Evolutionary conservation across 1,140 invertebrate species (phyloP).

Genomic region (Musca vetustissima): DNA sequence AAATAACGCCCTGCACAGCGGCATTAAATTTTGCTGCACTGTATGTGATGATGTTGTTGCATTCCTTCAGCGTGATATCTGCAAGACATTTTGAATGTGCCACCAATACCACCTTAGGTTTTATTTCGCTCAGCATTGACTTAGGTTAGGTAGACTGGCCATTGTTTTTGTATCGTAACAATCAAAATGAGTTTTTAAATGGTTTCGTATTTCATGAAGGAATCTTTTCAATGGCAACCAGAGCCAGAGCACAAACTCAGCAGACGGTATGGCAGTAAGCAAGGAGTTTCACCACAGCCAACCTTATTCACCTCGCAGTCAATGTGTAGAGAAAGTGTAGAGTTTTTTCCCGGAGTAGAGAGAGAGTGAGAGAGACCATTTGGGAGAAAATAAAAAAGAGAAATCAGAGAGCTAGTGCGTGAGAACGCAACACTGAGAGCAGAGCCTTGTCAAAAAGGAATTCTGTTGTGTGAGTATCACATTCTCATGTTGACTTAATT

Average conservation of each 20-base stretch:
- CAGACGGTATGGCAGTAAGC: not conserved
- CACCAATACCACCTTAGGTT: not conserved
- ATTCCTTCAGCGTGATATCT: too few relatives aligned
- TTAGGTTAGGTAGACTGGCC: slow-evolving; percentile 5
- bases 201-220: not conserved
- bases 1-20: not conserved
- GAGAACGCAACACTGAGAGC: too few relatives aligned
- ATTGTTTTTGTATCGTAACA: slow-evolving; percentile 3
- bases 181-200: slow-evolving; percentile 21
- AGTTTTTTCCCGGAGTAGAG: not conserved
- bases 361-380: not conserved
- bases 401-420: not conserved
- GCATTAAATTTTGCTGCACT: not conserved
- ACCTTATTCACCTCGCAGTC: not conserved
- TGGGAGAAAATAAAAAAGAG: not conserved
- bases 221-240: not conserved
- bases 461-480: too few relatives aligned
- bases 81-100: not conserved
- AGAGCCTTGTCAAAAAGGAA: not conserved
- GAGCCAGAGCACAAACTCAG: not conserved
- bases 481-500: not conserved
- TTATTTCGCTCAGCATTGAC: not conserved
- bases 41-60: not conserved
- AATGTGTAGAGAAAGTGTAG: slow-evolving; percentile 5
- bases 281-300: not conserved